These are phyloP conservation scores for Leptobrachium leishanense DNA, from an alignment of 2,113 vertebrate species.

Conservation along the genomic window DNA sequence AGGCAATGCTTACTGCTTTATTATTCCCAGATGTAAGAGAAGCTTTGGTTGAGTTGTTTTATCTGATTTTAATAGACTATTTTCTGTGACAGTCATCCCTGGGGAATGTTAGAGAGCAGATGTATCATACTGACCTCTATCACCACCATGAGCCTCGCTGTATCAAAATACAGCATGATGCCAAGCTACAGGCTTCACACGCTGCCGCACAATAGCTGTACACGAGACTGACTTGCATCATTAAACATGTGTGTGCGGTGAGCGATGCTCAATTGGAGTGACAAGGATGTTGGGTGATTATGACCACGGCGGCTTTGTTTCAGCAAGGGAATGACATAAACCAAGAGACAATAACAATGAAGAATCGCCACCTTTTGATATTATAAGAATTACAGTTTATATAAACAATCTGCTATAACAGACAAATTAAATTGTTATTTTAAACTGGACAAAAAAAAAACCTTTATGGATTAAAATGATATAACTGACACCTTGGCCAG, in stretches of 20 bases:
- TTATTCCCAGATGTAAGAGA: conserved; percentile 24
- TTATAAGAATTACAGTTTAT: background rate
- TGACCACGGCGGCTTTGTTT: conserved; percentile 8
- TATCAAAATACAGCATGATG: conserved; percentile 20
- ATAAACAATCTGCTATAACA: background rate
- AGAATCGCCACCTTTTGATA: conserved; percentile 12
- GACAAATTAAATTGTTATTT: no score
- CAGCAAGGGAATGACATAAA: background rate
- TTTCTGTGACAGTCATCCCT: conserved; percentile 21
- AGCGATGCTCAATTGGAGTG: conserved; percentile 8
- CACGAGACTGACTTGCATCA: conserved; percentile 14
- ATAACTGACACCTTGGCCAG: no score
- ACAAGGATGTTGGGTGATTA: background rate
- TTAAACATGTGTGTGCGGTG: conserved; percentile 9
- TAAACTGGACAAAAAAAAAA: no score
- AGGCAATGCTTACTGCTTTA: conserved; percentile 14
- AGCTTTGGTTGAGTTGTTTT: conserved; percentile 38
- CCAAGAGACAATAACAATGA: background rate
- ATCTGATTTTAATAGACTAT: conserved; percentile 47
- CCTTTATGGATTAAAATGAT: no score
- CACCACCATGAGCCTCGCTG: conserved; percentile 21
- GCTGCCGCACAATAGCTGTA: background rate
- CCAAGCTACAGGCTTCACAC: conserved; percentile 1
- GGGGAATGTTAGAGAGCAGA: conserved; percentile 33
- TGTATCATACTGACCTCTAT: conserved; percentile 46